These are phyloP conservation scores for Mus spicilegus DNA, from an alignment of 2,113 vertebrate genomes.

Conservation along the genomic window DNA sequence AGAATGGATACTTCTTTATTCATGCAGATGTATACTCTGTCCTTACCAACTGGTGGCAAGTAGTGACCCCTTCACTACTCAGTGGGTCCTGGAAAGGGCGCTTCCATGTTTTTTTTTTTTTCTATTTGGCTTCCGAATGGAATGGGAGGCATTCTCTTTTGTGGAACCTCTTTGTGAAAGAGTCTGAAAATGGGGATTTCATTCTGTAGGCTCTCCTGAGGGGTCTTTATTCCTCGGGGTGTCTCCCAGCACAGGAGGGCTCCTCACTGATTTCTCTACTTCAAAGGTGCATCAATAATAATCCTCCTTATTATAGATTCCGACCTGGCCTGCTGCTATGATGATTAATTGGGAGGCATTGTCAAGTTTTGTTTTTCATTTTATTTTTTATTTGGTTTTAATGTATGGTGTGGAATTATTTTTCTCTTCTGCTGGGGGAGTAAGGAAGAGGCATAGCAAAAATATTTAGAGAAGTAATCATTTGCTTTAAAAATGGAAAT, in stretches of 20 bases:
- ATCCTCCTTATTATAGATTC: constrained; percentile 85
- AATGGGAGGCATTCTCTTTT: background rate
- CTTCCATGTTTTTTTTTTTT: background rate
- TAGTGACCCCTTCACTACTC: background rate
- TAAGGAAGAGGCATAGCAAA: constrained; percentile 85
- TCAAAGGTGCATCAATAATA: constrained; percentile 87
- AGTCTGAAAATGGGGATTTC: constrained; percentile 60
- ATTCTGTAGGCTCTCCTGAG: constrained; percentile 58
- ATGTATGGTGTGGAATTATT: constrained; percentile 78
- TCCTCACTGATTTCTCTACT: constrained; percentile 86
- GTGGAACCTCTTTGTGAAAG: constrained; percentile 59
- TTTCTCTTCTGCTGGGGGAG: constrained; percentile 48
- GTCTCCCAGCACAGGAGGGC: constrained; percentile 83
- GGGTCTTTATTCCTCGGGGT: constrained; percentile 78
- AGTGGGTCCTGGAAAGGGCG: background rate
- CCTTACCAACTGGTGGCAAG: background rate
- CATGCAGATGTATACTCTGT: background rate
- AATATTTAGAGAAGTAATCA: constrained; percentile 92
- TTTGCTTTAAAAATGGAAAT: constrained; percentile 89
- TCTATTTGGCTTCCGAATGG: background rate
- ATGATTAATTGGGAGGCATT: constrained; percentile 86
- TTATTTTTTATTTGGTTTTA: background rate
- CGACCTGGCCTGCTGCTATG: constrained; percentile 81
- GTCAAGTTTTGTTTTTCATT: background rate
- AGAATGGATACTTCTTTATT: constrained; percentile 11